Conservation (phyloP, 2,113 vertebrate genomes). For the Dasyurus viverrinus region DNA sequence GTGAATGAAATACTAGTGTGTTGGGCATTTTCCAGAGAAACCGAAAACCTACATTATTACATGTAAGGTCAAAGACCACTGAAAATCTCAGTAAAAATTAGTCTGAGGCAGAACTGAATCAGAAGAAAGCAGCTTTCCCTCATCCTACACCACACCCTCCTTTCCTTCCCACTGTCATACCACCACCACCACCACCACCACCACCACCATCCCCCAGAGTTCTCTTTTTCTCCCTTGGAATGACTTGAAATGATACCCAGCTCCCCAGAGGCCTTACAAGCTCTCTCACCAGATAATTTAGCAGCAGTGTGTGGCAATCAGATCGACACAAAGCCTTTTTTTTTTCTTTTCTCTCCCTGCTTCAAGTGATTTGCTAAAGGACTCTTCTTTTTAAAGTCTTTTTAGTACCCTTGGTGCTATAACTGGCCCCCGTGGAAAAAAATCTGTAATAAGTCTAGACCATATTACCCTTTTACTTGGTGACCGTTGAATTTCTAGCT, state of each 20-base stretch:
- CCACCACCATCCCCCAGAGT: neutral
- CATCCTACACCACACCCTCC: neutral
- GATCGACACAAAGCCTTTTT: neutral
- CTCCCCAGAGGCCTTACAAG: neutral
- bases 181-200: neutral
- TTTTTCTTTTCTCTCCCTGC: neutral
- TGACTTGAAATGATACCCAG: neutral
- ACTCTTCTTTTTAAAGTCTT: neutral
- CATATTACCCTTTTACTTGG: neutral
- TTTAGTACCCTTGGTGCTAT: neutral
- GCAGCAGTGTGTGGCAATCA: neutral
- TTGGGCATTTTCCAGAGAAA: neutral
- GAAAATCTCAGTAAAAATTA: neutral
- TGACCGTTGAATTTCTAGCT: neutral
- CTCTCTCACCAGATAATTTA: neutral
- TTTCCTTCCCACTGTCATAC: neutral
- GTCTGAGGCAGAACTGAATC: neutral
- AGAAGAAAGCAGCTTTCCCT: neutral
- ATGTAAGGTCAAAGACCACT: neutral
- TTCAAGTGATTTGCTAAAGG: neutral
- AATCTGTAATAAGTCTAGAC: neutral
- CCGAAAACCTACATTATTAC: neutral
- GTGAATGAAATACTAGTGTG: neutral
- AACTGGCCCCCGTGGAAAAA: neutral
- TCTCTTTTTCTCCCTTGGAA: neutral